Conservation (phyloP, 1,140 invertebrate species). For the Liolophura sinensis region DNA sequence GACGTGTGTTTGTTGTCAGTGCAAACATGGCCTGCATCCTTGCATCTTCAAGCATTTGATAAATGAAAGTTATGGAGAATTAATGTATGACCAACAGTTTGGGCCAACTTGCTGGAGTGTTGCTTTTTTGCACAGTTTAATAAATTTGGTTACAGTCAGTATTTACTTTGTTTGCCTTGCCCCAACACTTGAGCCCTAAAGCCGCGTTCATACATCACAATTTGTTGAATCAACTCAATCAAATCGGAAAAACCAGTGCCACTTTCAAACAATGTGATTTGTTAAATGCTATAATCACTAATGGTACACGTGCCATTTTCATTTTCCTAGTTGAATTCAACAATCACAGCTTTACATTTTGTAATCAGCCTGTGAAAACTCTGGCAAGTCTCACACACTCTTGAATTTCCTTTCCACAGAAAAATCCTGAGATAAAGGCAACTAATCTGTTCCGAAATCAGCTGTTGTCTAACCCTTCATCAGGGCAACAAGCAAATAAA, state of each 20-base stretch:
- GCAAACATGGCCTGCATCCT: no score
- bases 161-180: no score
- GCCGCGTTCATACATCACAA: no score
- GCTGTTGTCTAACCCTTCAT: slow-evolving; percentile 23
- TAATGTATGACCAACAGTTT: no score
- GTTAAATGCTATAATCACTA: neutral
- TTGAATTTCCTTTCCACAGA: slow-evolving; percentile 12
- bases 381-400: neutral
- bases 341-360: neutral
- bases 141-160: no score
- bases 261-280: neutral
- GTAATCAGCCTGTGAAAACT: neutral
- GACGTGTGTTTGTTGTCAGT: no score
- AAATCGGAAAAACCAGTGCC: neutral
- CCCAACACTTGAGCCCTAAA: no score
- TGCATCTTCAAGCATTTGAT: no score
- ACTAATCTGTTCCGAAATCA: slow-evolving; percentile 47
- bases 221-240: no score
- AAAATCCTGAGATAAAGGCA: slow-evolving; percentile 36
- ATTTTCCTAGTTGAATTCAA: neutral
- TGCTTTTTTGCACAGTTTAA: no score
- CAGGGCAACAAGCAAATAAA: neutral
- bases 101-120: no score
- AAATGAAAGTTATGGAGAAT: no score
- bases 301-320: neutral